Conservation (phyloP, 2,888 invertebrate species). For the Orthonevra nobilis region DNA sequence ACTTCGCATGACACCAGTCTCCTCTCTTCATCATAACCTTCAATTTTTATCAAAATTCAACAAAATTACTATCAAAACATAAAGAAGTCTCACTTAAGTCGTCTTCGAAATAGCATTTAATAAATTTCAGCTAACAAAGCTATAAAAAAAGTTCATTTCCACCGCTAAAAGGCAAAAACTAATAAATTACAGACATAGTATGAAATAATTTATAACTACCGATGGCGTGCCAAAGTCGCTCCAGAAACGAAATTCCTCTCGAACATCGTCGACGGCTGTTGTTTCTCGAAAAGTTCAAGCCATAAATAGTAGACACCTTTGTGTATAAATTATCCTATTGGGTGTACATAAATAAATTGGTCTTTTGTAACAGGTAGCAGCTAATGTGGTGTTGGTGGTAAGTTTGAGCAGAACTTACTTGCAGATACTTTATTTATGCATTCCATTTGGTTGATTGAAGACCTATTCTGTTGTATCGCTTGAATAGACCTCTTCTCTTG, state of each 20-base stretch:
- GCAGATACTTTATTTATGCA: neutral
- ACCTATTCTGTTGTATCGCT: too few species aligned
- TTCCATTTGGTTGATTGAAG: neutral
- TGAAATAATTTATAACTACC: neutral
- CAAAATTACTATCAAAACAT: too few species aligned
- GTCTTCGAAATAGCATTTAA: too few species aligned
- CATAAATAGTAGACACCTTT: slow-evolving; percentile 38
- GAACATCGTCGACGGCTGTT: neutral
- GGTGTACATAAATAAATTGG: slow-evolving; percentile 42
- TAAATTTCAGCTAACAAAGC: too few species aligned
- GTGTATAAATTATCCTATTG: slow-evolving; percentile 47
- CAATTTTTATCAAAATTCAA: too few species aligned
- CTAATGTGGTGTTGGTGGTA: neutral
- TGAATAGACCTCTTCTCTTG: neutral
- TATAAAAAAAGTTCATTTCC: too few species aligned
- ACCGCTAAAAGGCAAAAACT: too few species aligned
- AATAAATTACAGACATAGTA: too few species aligned
- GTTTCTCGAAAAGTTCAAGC: slow-evolving; percentile 6
- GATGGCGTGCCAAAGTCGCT: slow-evolving; percentile 18
- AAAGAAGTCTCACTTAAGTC: too few species aligned
- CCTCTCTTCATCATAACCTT: too few species aligned
- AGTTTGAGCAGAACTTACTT: too few species aligned
- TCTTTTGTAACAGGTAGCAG: slow-evolving; percentile 59
- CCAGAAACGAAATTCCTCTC: slow-evolving; percentile 2
- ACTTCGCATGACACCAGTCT: too few species aligned